Conservation (phyloP, 2,797 vertebrate species). For the Rhabdomys pumilio region DNA sequence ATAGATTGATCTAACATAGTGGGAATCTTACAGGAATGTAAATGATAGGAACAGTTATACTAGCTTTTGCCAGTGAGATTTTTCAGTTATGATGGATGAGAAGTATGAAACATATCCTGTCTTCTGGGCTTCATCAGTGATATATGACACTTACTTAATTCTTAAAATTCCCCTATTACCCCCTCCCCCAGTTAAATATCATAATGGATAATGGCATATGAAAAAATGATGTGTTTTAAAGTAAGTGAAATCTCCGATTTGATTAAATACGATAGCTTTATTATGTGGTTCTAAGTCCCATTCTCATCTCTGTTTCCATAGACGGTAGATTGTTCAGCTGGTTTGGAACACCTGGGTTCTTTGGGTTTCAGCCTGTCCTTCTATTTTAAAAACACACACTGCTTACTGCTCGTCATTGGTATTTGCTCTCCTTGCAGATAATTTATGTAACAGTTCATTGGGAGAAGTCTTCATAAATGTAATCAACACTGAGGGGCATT, state of each 20-base stretch:
- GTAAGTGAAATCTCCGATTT: conserved; percentile 31
- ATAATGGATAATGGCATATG: neutral
- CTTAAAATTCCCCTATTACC: conserved; percentile 9
- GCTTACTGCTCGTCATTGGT: conserved; percentile 50
- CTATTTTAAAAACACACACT: conserved; percentile 60
- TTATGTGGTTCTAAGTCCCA: conserved; percentile 39
- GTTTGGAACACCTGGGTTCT: conserved; percentile 23
- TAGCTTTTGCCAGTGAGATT: conserved; percentile 37
- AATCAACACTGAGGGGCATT: conserved; percentile 63
- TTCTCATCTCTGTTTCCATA: conserved; percentile 27
- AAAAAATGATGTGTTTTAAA: conserved; percentile 63
- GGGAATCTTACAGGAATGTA: conserved; percentile 19
- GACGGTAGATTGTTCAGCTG: conserved; percentile 8
- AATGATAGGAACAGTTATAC: neutral
- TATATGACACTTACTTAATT: neutral
- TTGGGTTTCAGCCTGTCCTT: neutral
- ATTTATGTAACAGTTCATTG: conserved; percentile 65
- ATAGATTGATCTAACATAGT: conserved; percentile 47
- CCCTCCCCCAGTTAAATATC: neutral
- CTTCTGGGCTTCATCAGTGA: conserved; percentile 46
- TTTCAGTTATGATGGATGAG: conserved; percentile 32
- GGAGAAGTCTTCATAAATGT: conserved; percentile 64
- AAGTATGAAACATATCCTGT: conserved; percentile 37
- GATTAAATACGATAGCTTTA: conserved; percentile 50
- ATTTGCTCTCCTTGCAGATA: conserved; percentile 41